Base-by-base conservation (phyloP, 2,113 vertebrate species). In the Bos taurus region DNA sequence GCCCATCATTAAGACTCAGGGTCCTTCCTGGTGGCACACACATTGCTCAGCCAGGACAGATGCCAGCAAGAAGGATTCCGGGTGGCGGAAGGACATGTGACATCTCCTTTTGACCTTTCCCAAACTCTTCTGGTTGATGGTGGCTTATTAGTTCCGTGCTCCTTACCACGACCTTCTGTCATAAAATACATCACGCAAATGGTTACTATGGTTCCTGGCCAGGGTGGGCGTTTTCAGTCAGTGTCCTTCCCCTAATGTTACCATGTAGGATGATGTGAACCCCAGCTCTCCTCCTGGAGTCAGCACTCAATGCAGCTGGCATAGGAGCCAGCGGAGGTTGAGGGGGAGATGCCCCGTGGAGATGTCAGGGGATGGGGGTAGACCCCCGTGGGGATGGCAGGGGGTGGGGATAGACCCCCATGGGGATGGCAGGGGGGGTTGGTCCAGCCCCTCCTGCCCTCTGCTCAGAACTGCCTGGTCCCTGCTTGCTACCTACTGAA, bases 241-340 rank as follows among this genome's bases (percentile, higher is more conserved):
- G 36, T 43, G 71, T 43, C 36, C 23, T 77, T 77, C 6, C 36
- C 40, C 71, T 77, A 77, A 77, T 6, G 2, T 77, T 77, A 46
- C 25, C 30, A 2, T 0, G 25, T 15, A n/a, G n/a, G 52, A 36
- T 25, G 33, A 33, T 9, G n/a, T 21, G 33, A 74, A 9, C 28
- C 30, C 64, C 46, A 46, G 46, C 30, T 43, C 30, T 28, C 40
- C 57, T 86, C 57, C 40, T 28, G 11, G 48, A 84, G 17, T 30
- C 28, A n/a, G 62, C 1, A 2, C 36, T 85, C 1, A 1, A 17
- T 6, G n/a, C 13, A 56, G 50, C 52, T 17, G 23, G 5, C 8
- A 3, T 1, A 67, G 30, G 40, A 90, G 48, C 21, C 30, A 6
- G 64, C 10, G 28, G 30, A n/a, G 33, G 7, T 43, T 67, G 64